These are phyloP conservation scores for Corythornis cristatus DNA, from an alignment of 2,113 vertebrate species.

Conservation along the genomic window DNA sequence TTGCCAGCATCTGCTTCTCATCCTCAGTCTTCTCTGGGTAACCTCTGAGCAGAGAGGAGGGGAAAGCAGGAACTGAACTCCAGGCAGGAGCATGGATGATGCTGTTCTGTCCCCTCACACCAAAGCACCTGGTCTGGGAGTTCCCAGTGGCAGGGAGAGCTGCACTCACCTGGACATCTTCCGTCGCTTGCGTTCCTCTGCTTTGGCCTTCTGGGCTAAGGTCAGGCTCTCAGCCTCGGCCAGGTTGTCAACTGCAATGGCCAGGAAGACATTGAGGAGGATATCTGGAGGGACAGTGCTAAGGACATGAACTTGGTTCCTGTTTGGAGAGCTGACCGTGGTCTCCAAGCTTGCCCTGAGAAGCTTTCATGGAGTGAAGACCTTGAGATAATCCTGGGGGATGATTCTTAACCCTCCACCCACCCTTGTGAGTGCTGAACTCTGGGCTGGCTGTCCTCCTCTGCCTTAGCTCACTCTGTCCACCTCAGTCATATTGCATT, in stretches of 20 bases:
- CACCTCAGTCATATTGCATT: not conserved
- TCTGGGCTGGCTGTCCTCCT: not conserved
- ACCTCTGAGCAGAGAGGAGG: slow-evolving; percentile 69
- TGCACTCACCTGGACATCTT: slow-evolving; percentile 85
- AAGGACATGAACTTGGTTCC: slow-evolving; percentile 61
- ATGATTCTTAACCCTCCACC: not conserved
- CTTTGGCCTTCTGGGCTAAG: slow-evolving; percentile 93
- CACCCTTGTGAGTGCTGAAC: not conserved
- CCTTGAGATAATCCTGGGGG: not conserved
- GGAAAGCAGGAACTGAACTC: not conserved
- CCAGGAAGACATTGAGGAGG: slow-evolving; percentile 97
- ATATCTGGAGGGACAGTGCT: slow-evolving; percentile 83
- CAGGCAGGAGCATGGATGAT: not conserved
- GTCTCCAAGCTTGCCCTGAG: not conserved
- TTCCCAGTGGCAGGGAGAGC: rapidly evolving
- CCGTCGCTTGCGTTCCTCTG: slow-evolving; percentile 86
- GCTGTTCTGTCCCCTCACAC: no score
- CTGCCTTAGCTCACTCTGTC: not conserved
- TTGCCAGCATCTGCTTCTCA: slow-evolving; percentile 84
- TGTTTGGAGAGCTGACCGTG: not conserved
- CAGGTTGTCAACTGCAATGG: slow-evolving; percentile 96
- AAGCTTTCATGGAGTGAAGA: not conserved
- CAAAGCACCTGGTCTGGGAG: not conserved
- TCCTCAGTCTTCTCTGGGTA: slow-evolving; percentile 92
- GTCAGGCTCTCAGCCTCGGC: slow-evolving; percentile 95